Evolutionary conservation across 2,888 invertebrate genomes (phyloP).

Genomic region (Drosophila meridionalis): DNA sequence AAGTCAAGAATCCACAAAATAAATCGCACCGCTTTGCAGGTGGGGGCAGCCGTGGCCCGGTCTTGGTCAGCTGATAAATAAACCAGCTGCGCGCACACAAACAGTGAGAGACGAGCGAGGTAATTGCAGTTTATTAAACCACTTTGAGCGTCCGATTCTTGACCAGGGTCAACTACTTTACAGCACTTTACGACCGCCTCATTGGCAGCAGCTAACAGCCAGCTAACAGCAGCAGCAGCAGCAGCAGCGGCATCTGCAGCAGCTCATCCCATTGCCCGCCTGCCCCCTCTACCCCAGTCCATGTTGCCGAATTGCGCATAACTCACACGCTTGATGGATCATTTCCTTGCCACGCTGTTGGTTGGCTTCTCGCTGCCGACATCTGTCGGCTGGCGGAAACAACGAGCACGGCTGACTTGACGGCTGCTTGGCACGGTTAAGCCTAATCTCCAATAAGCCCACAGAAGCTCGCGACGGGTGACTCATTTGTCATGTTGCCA

Average conservation of each 20-base stretch:
- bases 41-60: constrained; percentile 50
- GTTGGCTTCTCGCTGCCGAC: constrained; percentile 15
- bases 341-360: constrained; percentile 64
- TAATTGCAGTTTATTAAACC: constrained; percentile 79
- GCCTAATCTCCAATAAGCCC: constrained; percentile 32
- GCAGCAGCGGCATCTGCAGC: constrained; percentile 15
- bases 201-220: constrained; percentile 15
- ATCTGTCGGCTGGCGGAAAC: constrained; percentile 57
- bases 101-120: constrained; percentile 40
- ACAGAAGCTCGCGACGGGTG: constrained; percentile 41
- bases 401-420: constrained; percentile 18
- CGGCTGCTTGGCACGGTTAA: constrained; percentile 33
- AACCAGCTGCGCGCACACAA: constrained; percentile 40
- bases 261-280: constrained; percentile 15
- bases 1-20: constrained; percentile 74
- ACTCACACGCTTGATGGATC: constrained; percentile 72
- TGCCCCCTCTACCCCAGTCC: constrained; percentile 10
- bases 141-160: constrained; percentile 72
- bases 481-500: constrained; percentile 67
- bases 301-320: constrained; percentile 64
- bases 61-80: constrained; percentile 45
- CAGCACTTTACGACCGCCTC: constrained; percentile 41
- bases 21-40: constrained; percentile 54
- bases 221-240: constrained; percentile 13
- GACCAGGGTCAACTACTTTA: constrained; percentile 78